A percentile compares a stretch with the other conserved stretches of the same genome.
phyloP scores from a whole-genome alignment of 2,113 vertebrate genomes.

The Nymphicus hollandicus region DNA sequence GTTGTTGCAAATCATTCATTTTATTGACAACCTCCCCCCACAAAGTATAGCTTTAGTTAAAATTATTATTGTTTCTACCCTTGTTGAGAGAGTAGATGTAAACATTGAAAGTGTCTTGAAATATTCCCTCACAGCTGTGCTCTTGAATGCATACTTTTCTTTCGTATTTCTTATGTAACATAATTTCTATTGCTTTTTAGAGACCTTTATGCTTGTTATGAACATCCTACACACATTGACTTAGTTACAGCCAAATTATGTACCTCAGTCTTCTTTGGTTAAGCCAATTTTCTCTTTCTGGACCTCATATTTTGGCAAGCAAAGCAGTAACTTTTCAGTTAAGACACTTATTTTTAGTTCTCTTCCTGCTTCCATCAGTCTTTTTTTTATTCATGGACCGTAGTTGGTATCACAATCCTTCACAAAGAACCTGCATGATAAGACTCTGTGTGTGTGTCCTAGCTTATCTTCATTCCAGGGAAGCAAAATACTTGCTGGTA shows the following conservation, averaged over 20 bases:
- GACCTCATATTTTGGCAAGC: background rate
- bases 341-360: background rate
- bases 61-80: conserved; percentile 13
- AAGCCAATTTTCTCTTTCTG: background rate
- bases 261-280: background rate
- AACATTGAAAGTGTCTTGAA: conserved; percentile 12
- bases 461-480: background rate
- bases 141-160: background rate
- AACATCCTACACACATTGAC: background rate
- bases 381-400: background rate
- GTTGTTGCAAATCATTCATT: background rate
- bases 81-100: background rate
- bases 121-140: background rate
- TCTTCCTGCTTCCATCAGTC: background rate
- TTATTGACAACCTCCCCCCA: background rate
- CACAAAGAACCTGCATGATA: background rate
- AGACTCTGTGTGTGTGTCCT: background rate
- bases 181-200: background rate
- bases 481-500: background rate
- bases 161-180: background rate
- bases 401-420: background rate
- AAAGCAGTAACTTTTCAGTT: background rate
- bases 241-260: background rate
- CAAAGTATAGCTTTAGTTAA: background rate
- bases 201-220: background rate